These are phyloP conservation scores for Etia nguti DNA, from an alignment of 2,113 vertebrate species.

Conservation along the genomic window DNA sequence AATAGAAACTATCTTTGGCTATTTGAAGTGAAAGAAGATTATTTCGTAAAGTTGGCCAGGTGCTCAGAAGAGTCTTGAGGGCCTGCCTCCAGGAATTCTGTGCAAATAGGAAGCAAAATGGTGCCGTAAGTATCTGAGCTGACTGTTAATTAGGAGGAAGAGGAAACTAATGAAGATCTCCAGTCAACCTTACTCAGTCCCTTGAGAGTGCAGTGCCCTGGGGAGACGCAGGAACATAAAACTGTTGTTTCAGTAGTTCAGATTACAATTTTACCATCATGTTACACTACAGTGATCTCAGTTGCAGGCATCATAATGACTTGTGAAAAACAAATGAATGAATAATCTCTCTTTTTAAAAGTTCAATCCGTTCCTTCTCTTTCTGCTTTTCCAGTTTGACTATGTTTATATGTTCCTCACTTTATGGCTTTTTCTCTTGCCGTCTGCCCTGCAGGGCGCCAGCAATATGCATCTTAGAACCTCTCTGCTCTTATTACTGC, in stretches of 20 bases:
- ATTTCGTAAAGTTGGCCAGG: constrained; percentile 1
- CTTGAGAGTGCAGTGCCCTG: not conserved
- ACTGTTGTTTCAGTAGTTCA: not conserved
- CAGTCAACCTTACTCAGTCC: not conserved
- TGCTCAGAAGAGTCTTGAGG: constrained; percentile 20
- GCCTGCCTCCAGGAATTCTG: constrained; percentile 13
- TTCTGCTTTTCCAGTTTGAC: not conserved
- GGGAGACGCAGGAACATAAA: not conserved
- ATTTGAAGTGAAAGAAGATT: constrained; percentile 7
- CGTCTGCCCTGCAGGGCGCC: constrained; percentile 20
- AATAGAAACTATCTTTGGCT: constrained; percentile 5
- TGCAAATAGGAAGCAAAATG: constrained; percentile 26
- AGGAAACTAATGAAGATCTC: constrained; percentile 21
- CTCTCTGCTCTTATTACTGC: constrained; percentile 51
- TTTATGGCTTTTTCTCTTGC: not conserved
- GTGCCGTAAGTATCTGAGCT: not conserved
- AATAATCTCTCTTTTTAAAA: not conserved
- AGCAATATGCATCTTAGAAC: constrained; percentile 7
- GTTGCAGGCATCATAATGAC: not conserved
- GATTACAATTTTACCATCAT: not conserved
- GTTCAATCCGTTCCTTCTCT: not conserved
- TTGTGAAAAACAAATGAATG: not conserved
- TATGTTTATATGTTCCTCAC: not conserved
- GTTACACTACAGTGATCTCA: not conserved
- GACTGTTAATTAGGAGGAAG: constrained; percentile 20